Conservation (phyloP, 2,888 invertebrate species). For the Macrosoma leucophasiata region DNA sequence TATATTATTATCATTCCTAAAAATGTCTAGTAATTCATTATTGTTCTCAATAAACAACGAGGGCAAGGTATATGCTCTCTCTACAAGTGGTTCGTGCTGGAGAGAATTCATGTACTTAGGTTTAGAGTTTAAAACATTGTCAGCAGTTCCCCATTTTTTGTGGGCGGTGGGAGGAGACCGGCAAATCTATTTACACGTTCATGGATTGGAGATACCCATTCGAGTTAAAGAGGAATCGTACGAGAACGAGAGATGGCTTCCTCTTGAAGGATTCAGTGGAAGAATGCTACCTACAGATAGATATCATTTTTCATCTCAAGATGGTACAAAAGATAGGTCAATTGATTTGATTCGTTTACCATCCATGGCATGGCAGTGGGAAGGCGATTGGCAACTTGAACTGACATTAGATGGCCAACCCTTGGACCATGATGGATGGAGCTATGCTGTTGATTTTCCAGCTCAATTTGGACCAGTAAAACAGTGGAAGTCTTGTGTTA, state of each 20-base stretch:
- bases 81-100: conserved; percentile 89
- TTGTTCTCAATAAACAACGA: conserved; percentile 91
- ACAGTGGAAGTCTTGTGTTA: conserved; percentile 93
- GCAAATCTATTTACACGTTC: conserved; percentile 93
- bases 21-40: conserved; percentile 79
- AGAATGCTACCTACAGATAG: conserved; percentile 91
- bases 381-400: conserved; percentile 94
- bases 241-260: conserved; percentile 96
- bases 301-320: conserved; percentile 88
- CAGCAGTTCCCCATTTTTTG: conserved; percentile 88
- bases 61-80: conserved; percentile 89
- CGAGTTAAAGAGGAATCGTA: conserved; percentile 92
- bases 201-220: conserved; percentile 92
- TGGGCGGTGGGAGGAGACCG: conserved; percentile 97
- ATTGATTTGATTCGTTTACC: conserved; percentile 90
- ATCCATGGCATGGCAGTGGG: conserved; percentile 98
- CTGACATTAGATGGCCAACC: conserved; percentile 90
- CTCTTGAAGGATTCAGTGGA: conserved; percentile 90
- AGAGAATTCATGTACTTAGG: conserved; percentile 90
- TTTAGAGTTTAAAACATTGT: conserved; percentile 91
- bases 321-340: conserved; percentile 86
- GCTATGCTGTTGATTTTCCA: conserved; percentile 94
- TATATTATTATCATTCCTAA: conserved; percentile 10
- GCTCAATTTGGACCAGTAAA: conserved; percentile 86
- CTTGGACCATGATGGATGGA: conserved; percentile 94